Evolutionary conservation across 2,888 invertebrate species (phyloP), one percentile per base, ranked within the genome.

Genomic region (Orchesellides sinensis): DNA sequence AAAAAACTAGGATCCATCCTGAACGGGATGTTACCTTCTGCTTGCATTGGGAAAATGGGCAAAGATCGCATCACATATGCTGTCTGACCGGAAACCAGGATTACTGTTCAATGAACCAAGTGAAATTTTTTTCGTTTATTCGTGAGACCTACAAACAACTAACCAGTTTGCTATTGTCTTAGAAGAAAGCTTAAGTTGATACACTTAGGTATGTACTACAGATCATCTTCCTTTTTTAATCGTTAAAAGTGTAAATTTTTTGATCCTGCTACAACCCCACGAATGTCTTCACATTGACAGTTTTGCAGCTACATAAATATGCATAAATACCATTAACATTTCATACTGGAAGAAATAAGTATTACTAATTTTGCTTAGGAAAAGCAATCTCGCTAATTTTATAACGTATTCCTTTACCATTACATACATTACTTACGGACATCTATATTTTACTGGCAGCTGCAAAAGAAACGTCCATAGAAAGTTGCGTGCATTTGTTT

Each of bases 41-140:
- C 2, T 40, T 14, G 2, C 40, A 40, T 10, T 40, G 40, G 10
- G n/a, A n/a, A 8, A 40, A 40, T 14, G 10, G n/a, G n/a, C 8
- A 47, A 10, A n/a, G n/a, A n/a, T n/a, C n/a, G n/a, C n/a, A n/a
- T n/a, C n/a, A n/a, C 17, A n/a, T 49, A 29, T 29, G 14, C n/a
- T 45, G 12, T 10, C 27, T 52, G 72, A 45, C 21, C 49, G 73
- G 63, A 63, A 49, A 32, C 32, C 23, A 19, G 17, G 12, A 45
- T 40, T 12, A 8, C 14, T 54, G 59, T 29, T 70, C 59, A 72
- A 47, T 72, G 72, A 61, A 61, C 27, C 59, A 72, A 17, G 47
- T 47, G 45, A 40, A 56, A 59, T 14, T 17, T n/a, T 17, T 8
- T 8, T 54, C 52, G 21, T 17, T 52, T 19, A 21, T 19, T 52